Conservation (phyloP, 2,797 vertebrate genomes). For the Gallinago solitaria region DNA sequence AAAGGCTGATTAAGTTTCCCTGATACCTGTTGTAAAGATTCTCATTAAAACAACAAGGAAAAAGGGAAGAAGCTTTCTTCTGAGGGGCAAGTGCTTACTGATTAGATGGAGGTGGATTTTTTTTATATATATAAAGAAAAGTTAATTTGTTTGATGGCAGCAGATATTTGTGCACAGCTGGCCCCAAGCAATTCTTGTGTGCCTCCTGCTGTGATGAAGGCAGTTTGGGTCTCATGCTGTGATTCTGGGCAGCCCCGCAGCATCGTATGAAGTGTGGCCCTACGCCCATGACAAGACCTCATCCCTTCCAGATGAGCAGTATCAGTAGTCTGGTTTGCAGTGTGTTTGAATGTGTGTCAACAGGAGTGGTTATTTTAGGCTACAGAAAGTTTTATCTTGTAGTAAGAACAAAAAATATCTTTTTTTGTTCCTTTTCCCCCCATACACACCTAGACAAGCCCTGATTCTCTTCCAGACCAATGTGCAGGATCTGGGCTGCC, state of each 20-base stretch:
- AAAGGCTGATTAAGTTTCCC: slow-evolving; percentile 11
- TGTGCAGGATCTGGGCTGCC: background rate
- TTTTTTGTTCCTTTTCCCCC: background rate
- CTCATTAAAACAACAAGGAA: background rate
- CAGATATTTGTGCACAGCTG: background rate
- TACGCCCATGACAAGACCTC: background rate
- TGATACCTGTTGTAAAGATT: background rate
- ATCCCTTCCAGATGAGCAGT: background rate
- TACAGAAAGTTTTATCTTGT: background rate
- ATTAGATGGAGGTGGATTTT: background rate
- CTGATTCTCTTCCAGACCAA: background rate
- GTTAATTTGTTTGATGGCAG: background rate
- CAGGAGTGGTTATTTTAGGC: background rate
- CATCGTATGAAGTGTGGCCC: background rate
- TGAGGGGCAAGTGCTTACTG: background rate
- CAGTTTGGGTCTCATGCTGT: background rate
- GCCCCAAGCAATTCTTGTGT: background rate
- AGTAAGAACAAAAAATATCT: background rate
- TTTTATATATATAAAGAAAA: background rate
- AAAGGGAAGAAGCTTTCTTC: background rate
- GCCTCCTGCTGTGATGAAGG: background rate
- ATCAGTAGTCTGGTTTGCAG: background rate
- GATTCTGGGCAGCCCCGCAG: background rate
- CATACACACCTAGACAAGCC: background rate
- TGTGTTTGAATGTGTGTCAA: background rate